Conservation (phyloP, 2,797 vertebrate species). For the Semaprochilodus insignis region DNA sequence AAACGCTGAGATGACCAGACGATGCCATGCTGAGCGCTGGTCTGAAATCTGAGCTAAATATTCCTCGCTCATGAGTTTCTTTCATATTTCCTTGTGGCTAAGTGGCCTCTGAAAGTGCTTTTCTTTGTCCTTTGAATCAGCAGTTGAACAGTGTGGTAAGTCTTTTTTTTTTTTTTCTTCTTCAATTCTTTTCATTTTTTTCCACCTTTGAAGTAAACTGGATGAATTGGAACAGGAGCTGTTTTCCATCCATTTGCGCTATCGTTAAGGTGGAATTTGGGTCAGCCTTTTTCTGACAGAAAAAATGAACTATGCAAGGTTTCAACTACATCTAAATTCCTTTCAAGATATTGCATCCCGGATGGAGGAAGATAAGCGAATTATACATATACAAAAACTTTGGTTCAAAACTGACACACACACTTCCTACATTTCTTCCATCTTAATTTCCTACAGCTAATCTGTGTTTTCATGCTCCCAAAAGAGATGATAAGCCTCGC, state of each 20-base stretch:
- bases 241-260: background rate
- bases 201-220: background rate
- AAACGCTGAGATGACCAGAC: conserved; percentile 4
- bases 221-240: background rate
- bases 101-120: background rate
- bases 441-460: conserved; percentile 35
- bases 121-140: conserved; percentile 3
- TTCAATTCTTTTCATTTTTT: background rate
- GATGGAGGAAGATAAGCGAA: background rate
- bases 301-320: background rate
- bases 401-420: background rate
- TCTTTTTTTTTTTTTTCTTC: background rate
- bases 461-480: conserved; percentile 32
- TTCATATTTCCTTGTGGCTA: conserved; percentile 14
- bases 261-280: background rate
- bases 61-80: conserved; percentile 16
- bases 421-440: conserved; percentile 9
- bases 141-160: background rate
- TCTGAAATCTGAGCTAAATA: conserved; percentile 16
- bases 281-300: background rate
- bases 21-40: conserved; percentile 10
- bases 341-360: background rate
- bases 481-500: conserved; percentile 33
- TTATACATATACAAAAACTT: background rate
- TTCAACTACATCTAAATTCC: no score